Evolutionary conservation across 2,888 invertebrate species (phyloP), one percentile per base, ranked within the genome.

Genomic region (Branchellion lobata): DNA sequence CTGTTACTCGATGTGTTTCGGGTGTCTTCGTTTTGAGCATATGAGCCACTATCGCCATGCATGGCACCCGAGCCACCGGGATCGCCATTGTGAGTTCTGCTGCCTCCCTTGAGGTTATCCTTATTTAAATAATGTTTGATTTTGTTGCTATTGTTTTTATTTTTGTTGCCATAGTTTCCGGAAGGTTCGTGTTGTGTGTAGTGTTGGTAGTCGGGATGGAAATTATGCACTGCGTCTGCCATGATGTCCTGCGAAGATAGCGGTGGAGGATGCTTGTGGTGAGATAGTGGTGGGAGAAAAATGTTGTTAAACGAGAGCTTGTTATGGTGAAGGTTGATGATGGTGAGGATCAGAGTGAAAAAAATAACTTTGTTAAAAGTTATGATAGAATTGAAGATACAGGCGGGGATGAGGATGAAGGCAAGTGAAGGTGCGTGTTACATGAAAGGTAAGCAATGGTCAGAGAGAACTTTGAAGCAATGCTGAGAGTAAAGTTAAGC

Each of bases 161-260:
- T 14, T 14, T 40, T 40, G 29, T 21, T 65, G 29, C 5, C 29
- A 65, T 65, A 29, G 24, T 57, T 40, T 1, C 72, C 57, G 0
- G 61, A 57, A 3, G 72, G 40, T 21, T 47, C 78, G 68, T 79
- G 79, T 34, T 80, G 80, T 29, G 80, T 81, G 80, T 78, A 80
- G 65, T 76, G 81, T 89, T 99, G 98, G 89, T 99, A 99, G 88
- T 99, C 96, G 79, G 99, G 99, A 90, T 99, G 99, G 91, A 98
- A 98, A 90, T 98, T 98, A 89, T 98, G 97, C 57, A 88, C 87
- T 40, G 88, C 87, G 81, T 88, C 99, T 86, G 97, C 97, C 96
- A 99, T 97, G 88, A 99, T 99, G 90, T 99, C 99, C 80, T 81
- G 34, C 3, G 5, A 21, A 11, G 5, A 21, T 5, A 1, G 72